phyloP scores from a whole-genome alignment of 2,113 vertebrate genomes.

The Falco punctatus region DNA sequence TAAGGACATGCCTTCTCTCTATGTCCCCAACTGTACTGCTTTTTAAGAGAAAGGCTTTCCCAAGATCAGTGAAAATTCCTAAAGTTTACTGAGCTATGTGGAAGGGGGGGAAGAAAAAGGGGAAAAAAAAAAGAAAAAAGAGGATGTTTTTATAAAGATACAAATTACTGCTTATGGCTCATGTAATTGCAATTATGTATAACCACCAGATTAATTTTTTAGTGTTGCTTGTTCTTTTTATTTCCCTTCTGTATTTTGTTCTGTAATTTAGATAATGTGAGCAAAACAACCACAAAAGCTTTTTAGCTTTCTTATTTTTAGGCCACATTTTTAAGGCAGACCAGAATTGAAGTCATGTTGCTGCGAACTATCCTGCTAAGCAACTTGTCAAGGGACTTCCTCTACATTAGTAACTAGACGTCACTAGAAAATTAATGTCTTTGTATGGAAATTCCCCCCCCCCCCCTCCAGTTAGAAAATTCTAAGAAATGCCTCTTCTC shows the following conservation, averaged over 20 bases:
- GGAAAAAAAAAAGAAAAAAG: no score
- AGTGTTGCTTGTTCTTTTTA: background rate
- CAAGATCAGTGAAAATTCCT: background rate
- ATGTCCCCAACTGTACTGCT: no score
- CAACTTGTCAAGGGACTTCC: background rate
- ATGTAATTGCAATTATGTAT: background rate
- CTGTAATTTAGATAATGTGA: background rate
- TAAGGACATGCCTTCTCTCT: background rate
- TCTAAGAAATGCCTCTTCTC: background rate
- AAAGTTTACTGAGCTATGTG: background rate
- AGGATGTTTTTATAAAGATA: background rate
- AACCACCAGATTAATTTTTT: background rate
- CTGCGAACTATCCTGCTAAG: background rate
- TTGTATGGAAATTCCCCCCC: fast-evolving
- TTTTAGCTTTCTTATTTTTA: background rate
- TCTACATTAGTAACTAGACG: background rate
- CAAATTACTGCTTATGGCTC: background rate
- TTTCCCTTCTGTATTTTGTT: background rate
- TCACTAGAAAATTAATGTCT: background rate
- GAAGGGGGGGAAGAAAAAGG: background rate
- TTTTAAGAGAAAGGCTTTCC: background rate
- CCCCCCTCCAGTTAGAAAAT: background rate
- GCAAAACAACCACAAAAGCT: background rate
- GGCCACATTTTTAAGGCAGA: background rate
- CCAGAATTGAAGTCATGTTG: background rate